Evolutionary conservation across 2,888 invertebrate genomes (phyloP).

Genomic region (Nomada goodeniana): DNA sequence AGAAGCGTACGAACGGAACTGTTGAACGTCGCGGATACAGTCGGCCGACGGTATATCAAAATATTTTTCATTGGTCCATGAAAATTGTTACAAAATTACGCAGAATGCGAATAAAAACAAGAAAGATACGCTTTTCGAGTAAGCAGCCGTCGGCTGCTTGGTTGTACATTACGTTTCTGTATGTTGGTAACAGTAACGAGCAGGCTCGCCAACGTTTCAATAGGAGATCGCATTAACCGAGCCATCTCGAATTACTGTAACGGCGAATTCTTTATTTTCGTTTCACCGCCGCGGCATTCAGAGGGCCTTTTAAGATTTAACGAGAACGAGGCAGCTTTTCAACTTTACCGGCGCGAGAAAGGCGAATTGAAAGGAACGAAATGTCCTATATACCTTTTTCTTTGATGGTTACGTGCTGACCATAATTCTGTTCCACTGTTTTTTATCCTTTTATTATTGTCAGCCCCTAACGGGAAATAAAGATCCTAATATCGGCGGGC

Average conservation of each 20-base stretch:
- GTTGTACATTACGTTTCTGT: too few relatives aligned
- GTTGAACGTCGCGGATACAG: background rate
- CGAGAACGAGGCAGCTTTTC: constrained; percentile 32
- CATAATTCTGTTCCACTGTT: background rate
- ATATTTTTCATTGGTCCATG: background rate
- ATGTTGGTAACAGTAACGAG: constrained; percentile 1
- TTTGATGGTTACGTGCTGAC: background rate
- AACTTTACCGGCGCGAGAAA: constrained; percentile 18
- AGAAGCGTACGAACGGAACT: background rate
- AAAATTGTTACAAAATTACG: background rate
- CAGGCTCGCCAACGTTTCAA: background rate
- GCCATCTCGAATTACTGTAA: constrained; percentile 21
- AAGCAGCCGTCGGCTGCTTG: too few relatives aligned
- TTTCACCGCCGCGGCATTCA: background rate
- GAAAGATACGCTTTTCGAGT: too few relatives aligned
- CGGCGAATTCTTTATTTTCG: constrained; percentile 36
- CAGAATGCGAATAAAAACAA: too few relatives aligned
- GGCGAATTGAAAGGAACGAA: constrained; percentile 1
- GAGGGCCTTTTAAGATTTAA: constrained; percentile 33
- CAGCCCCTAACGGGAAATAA: too few relatives aligned
- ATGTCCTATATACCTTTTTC: background rate
- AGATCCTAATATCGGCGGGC: too few relatives aligned
- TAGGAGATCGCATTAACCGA: constrained; percentile 2
- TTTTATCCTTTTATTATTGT: too few relatives aligned
- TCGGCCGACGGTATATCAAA: background rate